Base-by-base conservation (phyloP, 2,113 vertebrate species). In the Chascanopsetta lugubris region DNA sequence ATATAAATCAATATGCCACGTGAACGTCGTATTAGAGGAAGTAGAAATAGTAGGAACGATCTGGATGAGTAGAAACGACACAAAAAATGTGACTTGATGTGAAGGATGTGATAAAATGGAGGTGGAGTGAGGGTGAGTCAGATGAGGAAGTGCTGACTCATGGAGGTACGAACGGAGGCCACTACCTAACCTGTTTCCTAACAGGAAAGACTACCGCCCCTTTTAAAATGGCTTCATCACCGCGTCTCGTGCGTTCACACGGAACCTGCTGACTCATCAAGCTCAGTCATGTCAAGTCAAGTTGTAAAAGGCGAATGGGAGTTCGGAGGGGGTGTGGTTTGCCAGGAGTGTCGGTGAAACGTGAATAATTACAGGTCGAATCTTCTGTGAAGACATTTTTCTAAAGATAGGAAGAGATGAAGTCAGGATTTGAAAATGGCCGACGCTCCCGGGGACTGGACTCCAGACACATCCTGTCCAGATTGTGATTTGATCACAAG, bases 331-430 rank as follows among this genome's bases (percentile, higher is more conserved):
- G 18, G 56, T 58, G 55, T 36, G 48, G 42, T 69, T 45, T 17
- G 25, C 15, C 45, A 32, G 10, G 43, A 55, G 12, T 18, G 21
- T 2, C 1, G 45, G 26, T 30, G 17, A 77, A 73, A 88, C 66
- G 66, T 69, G 77, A 79, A 68, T n/a, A 18, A 0, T 46, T 61
- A 24, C 12, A 26, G 29, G 34, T 75, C 32, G 50, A 26, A 60
- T 80, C 61, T 81, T 79, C 70, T 63, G 61, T 81, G 71, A 54
- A 75, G 75, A 77, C 69, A 71, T 61, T 26, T 11, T 60, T 40
- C 29, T 21, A 36, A 27, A 10, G 46, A 30, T 26, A 29, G 4
- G 0, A 2, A 24, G 22, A 18, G 32, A 27, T 47, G 18, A 27
- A 45, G 15, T 47, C 22, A 22, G 43, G 15, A 12, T 50, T 55